Evolutionary conservation across 2,888 invertebrate species (phyloP).

Genomic region (Pycnomerus fuliginosus): DNA sequence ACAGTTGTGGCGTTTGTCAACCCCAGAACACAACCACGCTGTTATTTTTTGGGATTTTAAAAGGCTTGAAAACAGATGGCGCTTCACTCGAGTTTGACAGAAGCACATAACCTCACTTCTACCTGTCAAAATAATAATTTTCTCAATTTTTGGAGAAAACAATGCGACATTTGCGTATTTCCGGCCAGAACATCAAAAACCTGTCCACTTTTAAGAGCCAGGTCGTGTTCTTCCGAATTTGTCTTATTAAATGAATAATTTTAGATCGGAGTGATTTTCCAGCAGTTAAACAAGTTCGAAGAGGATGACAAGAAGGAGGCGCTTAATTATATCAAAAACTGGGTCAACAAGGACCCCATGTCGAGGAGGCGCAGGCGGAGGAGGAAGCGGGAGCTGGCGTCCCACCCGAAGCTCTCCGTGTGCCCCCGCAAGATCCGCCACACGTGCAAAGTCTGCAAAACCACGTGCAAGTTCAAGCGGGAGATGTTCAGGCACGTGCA

Average conservation of each 20-base stretch:
- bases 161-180: conserved; percentile 26
- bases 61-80: too few relatives aligned
- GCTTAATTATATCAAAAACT: conserved; percentile 27
- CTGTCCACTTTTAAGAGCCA: conserved; percentile 25
- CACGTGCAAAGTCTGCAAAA: conserved; percentile 29
- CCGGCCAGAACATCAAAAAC: conserved; percentile 21
- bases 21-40: too few relatives aligned
- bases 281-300: conserved; percentile 28
- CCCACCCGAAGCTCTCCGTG: too few relatives aligned
- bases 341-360: conserved; percentile 12
- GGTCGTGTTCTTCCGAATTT: conserved; percentile 13
- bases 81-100: too few relatives aligned
- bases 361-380: too few relatives aligned
- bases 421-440: too few relatives aligned
- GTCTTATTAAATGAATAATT: conserved; percentile 3
- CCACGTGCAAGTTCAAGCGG: conserved; percentile 24
- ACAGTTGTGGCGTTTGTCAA: too few relatives aligned
- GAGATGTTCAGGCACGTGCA: conserved; percentile 32
- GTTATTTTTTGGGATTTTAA: too few relatives aligned
- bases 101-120: too few relatives aligned
- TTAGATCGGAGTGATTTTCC: conserved; percentile 29
- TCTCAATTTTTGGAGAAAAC: not conserved
- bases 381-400: too few relatives aligned
- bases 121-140: conserved; percentile 2
- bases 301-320: conserved; percentile 31